A percentile compares a stretch with the other conserved stretches of the same genome.
phyloP scores from a whole-genome alignment of 2,113 vertebrate species.

The Scophthalmus maximus region DNA sequence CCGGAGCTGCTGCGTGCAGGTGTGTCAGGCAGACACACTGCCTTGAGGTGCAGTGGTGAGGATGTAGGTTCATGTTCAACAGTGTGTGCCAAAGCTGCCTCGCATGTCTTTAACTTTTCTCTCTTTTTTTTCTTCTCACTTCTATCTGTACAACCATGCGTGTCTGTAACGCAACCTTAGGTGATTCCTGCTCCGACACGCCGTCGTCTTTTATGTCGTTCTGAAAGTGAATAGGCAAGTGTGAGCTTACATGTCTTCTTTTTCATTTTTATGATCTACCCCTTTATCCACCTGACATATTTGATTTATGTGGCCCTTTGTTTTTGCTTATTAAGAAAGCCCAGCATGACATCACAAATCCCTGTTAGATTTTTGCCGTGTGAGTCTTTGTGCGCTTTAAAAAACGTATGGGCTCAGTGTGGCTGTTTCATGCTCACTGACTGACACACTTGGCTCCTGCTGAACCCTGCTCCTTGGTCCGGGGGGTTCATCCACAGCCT shows the following conservation, averaged over 20 bases:
- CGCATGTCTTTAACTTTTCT: constrained; percentile 20
- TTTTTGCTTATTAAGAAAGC: constrained; percentile 23
- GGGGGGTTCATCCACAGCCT: constrained; percentile 55
- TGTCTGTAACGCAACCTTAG: constrained; percentile 59
- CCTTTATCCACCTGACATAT: constrained; percentile 24
- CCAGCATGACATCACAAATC: constrained; percentile 15
- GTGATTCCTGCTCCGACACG: constrained; percentile 64
- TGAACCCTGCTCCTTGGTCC: constrained; percentile 34
- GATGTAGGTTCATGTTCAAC: constrained; percentile 64
- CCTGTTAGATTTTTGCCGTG: constrained; percentile 25
- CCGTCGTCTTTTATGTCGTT: constrained; percentile 7
- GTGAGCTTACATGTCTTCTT: constrained; percentile 29
- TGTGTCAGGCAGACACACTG: constrained; percentile 39
- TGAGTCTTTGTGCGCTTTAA: neutral
- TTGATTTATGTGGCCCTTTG: constrained; percentile 23
- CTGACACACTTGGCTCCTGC: constrained; percentile 37
- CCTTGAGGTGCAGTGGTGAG: constrained; percentile 44
- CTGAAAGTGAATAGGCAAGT: constrained; percentile 29
- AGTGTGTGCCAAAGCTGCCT: constrained; percentile 62
- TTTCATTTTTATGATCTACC: constrained; percentile 4
- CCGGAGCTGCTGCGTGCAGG: constrained; percentile 49
- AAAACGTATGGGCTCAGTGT: neutral
- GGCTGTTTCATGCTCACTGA: constrained; percentile 31
- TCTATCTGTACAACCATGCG: constrained; percentile 56
- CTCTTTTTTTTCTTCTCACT: neutral